Percentiles rank a stretch among this genome's conserved stretches.
Conservation (phyloP, 2,888 invertebrate species). For the Corbicula japonica region DNA sequence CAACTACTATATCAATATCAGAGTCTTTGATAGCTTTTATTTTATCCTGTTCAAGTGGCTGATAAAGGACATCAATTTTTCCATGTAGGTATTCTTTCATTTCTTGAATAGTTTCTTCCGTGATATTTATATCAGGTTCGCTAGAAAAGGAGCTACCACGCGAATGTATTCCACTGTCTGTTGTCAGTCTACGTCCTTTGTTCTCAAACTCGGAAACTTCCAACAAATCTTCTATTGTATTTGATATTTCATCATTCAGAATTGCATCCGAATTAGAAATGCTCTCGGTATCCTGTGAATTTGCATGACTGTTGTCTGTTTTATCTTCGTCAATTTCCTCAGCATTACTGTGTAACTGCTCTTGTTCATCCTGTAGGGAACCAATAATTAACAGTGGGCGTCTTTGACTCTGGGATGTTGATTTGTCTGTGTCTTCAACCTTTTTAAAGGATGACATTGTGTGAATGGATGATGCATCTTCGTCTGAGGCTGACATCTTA, state of each 20-base stretch:
- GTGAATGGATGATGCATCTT: constrained; percentile 56
- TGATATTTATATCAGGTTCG: constrained; percentile 48
- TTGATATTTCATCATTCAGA: constrained; percentile 28
- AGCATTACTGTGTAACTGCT: no score
- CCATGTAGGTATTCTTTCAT: constrained; percentile 56
- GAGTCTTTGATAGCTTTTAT: constrained; percentile 14
- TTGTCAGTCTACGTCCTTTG: constrained; percentile 35
- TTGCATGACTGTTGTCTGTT: not conserved
- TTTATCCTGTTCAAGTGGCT: constrained; percentile 36
- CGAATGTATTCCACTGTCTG: constrained; percentile 59
- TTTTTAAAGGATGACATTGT: constrained; percentile 50
- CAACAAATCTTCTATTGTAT: constrained; percentile 16
- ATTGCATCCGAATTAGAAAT: no score
- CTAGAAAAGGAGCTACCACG: constrained; percentile 60
- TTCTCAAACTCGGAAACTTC: constrained; percentile 26
- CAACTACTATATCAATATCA: not conserved
- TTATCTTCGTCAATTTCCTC: not conserved
- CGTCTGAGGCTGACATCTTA: constrained; percentile 20
- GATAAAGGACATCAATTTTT: constrained; percentile 37
- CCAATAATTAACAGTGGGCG: constrained; percentile 42
- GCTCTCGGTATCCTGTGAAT: not conserved
- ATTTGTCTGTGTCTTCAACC: constrained; percentile 9
- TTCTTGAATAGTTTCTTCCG: constrained; percentile 40
- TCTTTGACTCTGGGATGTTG: constrained; percentile 36
- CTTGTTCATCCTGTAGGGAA: no score